A percentile compares a stretch with the other conserved stretches of the same genome.
Evolutionary conservation across 2,888 invertebrate genomes (phyloP).

Genomic region (Ramazzottius varieornatus): DNA sequence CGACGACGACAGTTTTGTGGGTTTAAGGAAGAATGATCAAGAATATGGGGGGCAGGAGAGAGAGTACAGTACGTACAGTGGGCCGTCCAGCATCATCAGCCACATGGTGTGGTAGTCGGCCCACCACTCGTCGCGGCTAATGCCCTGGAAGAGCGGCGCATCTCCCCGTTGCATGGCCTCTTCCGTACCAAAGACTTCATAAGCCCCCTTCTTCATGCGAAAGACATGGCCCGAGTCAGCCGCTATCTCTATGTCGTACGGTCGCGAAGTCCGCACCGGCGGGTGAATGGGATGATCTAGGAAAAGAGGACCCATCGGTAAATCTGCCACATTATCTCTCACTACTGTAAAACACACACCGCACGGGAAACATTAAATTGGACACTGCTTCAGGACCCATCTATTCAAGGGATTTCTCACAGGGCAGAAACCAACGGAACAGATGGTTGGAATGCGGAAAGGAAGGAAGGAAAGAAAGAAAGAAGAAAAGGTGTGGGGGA

Average conservation of each 20-base stretch:
- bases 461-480: too few relatives aligned
- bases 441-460: too few relatives aligned
- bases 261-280: background rate
- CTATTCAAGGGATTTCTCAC: too few relatives aligned
- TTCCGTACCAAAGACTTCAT: background rate
- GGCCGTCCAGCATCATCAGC: slow-evolving; percentile 21
- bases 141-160: background rate
- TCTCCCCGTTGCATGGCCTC: background rate
- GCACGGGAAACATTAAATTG: too few relatives aligned
- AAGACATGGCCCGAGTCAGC: background rate
- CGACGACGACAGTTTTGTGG: slow-evolving; percentile 6
- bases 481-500: too few relatives aligned
- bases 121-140: background rate
- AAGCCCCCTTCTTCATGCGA: background rate
- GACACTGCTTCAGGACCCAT: too few relatives aligned
- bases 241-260: background rate
- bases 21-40: too few relatives aligned
- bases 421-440: too few relatives aligned
- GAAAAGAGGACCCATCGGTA: too few relatives aligned
- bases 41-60: too few relatives aligned
- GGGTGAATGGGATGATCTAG: background rate
- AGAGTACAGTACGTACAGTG: slow-evolving; percentile 17
- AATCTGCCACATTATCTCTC: too few relatives aligned
- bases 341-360: too few relatives aligned
- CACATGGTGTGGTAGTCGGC: background rate